phyloP scores from a whole-genome alignment of 2,113 vertebrate species.

The Accipiter cooperii region DNA sequence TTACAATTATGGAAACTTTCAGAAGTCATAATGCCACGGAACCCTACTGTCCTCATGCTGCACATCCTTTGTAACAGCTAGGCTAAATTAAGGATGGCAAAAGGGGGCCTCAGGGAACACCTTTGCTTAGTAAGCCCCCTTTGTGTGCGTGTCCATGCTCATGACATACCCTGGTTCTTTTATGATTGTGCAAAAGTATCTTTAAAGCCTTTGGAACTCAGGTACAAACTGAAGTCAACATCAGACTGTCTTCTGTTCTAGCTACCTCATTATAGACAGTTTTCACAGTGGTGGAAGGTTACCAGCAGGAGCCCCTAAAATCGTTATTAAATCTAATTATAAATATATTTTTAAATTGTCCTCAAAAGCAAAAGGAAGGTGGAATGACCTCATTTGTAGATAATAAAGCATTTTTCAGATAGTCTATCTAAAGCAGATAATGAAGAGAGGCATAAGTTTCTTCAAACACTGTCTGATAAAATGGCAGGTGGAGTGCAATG shows the following conservation, averaged over 20 bases:
- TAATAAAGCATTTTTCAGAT: background rate
- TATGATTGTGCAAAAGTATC: background rate
- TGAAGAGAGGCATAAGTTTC: background rate
- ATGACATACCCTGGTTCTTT: background rate
- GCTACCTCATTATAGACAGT: background rate
- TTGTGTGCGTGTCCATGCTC: background rate
- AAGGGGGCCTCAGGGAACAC: background rate
- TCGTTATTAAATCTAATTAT: background rate
- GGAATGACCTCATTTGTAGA: background rate
- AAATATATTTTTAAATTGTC: background rate
- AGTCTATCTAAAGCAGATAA: background rate
- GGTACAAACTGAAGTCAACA: background rate
- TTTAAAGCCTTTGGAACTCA: background rate
- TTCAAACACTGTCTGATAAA: background rate
- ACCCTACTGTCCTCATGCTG: background rate
- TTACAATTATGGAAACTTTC: background rate
- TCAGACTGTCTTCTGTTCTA: background rate
- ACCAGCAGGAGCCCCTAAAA: background rate
- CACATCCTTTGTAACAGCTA: background rate
- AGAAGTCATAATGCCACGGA: background rate
- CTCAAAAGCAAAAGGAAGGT: background rate
- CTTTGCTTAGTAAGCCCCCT: background rate
- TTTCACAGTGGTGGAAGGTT: background rate
- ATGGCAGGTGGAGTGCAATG: background rate
- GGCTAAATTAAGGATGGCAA: background rate